Evolutionary conservation across 92 coral and sea anemone species (phyloP).

Genomic region (Chrysogorgia sp.): DNA sequence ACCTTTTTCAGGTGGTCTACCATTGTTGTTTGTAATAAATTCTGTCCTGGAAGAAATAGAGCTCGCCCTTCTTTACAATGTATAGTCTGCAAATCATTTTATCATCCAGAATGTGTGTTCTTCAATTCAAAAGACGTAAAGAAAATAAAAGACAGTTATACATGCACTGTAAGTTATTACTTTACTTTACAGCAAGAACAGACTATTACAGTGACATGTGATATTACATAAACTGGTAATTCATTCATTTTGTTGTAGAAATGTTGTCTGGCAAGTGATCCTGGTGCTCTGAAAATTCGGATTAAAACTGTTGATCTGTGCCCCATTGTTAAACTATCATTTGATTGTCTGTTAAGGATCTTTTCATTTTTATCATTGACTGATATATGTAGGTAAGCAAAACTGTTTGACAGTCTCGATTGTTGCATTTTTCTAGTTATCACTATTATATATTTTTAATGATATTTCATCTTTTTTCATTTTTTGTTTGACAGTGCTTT

Average conservation of each 20-base stretch:
- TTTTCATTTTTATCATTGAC: constrained; percentile 65
- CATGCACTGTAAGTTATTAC: constrained; percentile 64
- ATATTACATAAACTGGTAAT: too few species aligned
- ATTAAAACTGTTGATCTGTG: constrained; percentile 65
- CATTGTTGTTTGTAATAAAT: constrained; percentile 68
- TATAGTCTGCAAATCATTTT: constrained; percentile 61
- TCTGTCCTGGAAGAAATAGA: constrained; percentile 72
- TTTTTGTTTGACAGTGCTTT: constrained; percentile 41
- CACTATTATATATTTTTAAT: too few species aligned
- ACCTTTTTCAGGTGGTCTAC: constrained; percentile 73
- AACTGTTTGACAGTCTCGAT: background rate
- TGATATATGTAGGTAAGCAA: constrained; percentile 66
- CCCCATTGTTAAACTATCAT: constrained; percentile 68
- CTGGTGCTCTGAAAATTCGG: constrained; percentile 69
- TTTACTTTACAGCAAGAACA: background rate
- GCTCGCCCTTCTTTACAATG: constrained; percentile 73
- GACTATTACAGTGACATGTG: too few species aligned
- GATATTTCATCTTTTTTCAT: background rate
- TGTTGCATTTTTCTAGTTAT: too few species aligned
- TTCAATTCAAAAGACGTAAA: constrained; percentile 59
- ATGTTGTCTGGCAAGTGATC: constrained; percentile 66
- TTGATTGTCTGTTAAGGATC: constrained; percentile 70
- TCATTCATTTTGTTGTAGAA: constrained; percentile 61
- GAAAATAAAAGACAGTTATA: constrained; percentile 57
- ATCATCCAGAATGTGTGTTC: constrained; percentile 77